These are phyloP conservation scores for Eurytoma adleriae DNA, from an alignment of 2,888 invertebrate genomes.

Conservation along the genomic window DNA sequence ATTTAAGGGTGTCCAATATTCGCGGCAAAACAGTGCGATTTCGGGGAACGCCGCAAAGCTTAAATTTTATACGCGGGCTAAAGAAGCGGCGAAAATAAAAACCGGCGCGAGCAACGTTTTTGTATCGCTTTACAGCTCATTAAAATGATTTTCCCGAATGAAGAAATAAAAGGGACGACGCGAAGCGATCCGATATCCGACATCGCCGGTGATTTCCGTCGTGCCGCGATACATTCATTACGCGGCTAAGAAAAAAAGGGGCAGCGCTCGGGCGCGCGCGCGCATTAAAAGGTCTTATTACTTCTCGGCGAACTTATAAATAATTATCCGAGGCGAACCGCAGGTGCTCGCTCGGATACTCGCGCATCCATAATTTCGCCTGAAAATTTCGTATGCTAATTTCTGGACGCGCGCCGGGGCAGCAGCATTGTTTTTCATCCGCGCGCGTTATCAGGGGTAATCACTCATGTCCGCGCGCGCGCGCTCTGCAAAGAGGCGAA, in stretches of 20 bases:
- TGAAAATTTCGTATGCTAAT: conserved; percentile 54
- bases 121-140: not conserved
- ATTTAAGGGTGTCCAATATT: no score
- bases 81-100: no score
- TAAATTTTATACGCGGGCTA: no score
- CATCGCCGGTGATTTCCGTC: not conserved
- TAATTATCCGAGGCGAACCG: conserved; percentile 44
- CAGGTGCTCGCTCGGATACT: conserved; percentile 44
- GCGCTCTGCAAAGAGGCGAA: not conserved
- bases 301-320: conserved; percentile 41
- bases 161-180: not conserved
- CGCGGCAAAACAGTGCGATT: no score
- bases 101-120: not conserved
- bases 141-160: not conserved
- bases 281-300: conserved; percentile 40
- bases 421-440: conserved; percentile 55
- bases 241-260: conserved; percentile 6
- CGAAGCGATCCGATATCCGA: not conserved
- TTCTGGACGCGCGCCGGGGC: not conserved
- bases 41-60: no score
- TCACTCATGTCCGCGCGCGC: conserved; percentile 52
- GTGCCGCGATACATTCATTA: not conserved
- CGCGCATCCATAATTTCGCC: conserved; percentile 48
- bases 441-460: conserved; percentile 53
- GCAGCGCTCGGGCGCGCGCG: not conserved